Evolutionary conservation across 2,797 vertebrate species (phyloP), one percentile per base, ranked within the genome.

Genomic region (Galaxias olidus): DNA sequence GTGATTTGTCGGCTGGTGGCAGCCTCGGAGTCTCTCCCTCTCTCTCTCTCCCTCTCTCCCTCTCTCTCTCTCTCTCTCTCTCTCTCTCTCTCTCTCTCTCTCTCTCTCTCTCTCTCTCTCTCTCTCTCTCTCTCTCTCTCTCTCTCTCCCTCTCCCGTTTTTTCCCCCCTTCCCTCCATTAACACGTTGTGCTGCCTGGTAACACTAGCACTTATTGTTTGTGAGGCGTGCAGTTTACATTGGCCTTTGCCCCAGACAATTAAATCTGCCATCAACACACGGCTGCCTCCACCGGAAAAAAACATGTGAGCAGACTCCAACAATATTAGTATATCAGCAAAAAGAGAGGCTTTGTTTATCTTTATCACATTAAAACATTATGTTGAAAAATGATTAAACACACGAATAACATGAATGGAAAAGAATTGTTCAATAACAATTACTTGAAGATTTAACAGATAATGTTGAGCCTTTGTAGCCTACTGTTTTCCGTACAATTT

Each of bases 241-340:
- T 89, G 75, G 72, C 88, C 86, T 89, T 75, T 85, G 88, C 73
- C 83, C 87, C 69, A 19, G 59, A 86, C 86, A 77, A 88, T 88
- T 90, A 86, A 86, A 87, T 85, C 75, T 82, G 78, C 63, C 75
- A 77, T 79, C 84, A 84, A 84, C 87, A 72, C 59, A 11, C 50
- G 59, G 56, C 63, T 62, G 51, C 74, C 77, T 76, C 86, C 81
- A 76, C 17, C 30, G 1, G 46, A 20, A 30, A 45, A 17, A 59
- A 41, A 12, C 0, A 0, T 44, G 53, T 5, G 8, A 42, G 13
- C 54, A 53, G 47, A 61, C 30, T 30, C 6, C 3, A 30, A 30
- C 30, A 30, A 30, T 30, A 30, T 30, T 30, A 30, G n/a, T n/a
- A n/a, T n/a, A 30, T 30, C 30, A 30, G 48, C n/a, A n/a, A 58